These are phyloP conservation scores for Rotaria macrura DNA, from an alignment of 2,888 invertebrate genomes.

Conservation along the genomic window DNA sequence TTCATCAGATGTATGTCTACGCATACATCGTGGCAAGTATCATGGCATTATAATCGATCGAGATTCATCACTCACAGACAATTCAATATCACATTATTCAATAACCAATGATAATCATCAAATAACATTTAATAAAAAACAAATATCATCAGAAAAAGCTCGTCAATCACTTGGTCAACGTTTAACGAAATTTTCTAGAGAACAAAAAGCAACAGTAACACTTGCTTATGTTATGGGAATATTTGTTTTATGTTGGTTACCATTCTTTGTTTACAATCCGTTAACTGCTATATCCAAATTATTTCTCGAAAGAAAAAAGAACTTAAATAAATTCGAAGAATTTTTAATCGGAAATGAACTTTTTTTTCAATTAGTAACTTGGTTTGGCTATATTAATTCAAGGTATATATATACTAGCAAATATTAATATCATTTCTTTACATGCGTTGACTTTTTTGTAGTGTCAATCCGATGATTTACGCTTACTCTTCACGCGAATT, in stretches of 20 bases:
- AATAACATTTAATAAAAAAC: background rate
- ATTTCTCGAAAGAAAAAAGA: background rate
- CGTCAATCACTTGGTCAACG: background rate
- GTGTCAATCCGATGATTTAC: conserved; percentile 5
- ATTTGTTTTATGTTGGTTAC: conserved; percentile 12
- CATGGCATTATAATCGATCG: background rate
- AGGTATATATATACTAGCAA: background rate
- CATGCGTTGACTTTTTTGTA: background rate
- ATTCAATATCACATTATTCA: background rate
- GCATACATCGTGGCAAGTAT: conserved; percentile 78
- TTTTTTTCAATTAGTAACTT: conserved; percentile 7
- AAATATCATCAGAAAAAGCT: background rate
- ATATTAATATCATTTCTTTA: too few relatives aligned
- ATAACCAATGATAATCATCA: background rate
- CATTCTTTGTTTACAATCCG: conserved; percentile 2
- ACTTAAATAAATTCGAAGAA: background rate
- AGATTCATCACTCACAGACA: background rate
- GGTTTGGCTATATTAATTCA: conserved; percentile 7
- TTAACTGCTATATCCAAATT: background rate
- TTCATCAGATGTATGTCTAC: conserved; percentile 48
- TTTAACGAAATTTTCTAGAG: conserved; percentile 13
- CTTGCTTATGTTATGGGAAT: conserved; percentile 18
- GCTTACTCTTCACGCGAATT: background rate
- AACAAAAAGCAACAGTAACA: conserved; percentile 14
- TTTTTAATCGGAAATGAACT: conserved; percentile 3